These are phyloP conservation scores for Centropristis striata DNA, from an alignment of 2,113 vertebrate species.

Conservation along the genomic window DNA sequence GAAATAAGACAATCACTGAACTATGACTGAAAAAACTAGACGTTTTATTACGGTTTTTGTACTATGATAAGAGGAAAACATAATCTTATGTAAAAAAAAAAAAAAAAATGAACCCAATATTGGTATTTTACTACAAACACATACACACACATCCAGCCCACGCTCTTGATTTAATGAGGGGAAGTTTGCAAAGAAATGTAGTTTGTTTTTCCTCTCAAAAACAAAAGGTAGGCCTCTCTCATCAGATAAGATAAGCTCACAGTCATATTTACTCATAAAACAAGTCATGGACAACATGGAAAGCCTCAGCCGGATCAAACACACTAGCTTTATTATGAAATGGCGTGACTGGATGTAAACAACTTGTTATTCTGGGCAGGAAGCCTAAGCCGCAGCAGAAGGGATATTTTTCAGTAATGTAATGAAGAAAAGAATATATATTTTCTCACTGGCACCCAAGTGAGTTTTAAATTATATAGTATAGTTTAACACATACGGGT, in stretches of 20 bases:
- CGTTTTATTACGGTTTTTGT: not conserved
- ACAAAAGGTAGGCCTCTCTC: not conserved
- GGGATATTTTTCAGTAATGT: slow-evolving; percentile 7
- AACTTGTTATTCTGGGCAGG: slow-evolving; percentile 39
- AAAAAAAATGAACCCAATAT: not conserved
- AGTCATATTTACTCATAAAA: slow-evolving; percentile 16
- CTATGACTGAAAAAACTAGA: not conserved
- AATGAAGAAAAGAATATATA: slow-evolving; percentile 11
- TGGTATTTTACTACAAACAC: not conserved
- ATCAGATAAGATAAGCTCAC: not conserved
- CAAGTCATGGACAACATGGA: not conserved
- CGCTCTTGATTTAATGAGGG: not conserved
- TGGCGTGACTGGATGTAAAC: slow-evolving; percentile 31
- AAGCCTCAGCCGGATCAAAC: slow-evolving; percentile 8
- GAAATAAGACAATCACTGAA: not conserved
- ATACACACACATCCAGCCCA: not conserved
- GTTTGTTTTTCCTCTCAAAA: not conserved
- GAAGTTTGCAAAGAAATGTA: not conserved
- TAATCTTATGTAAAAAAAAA: not conserved
- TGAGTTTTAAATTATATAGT: not conserved
- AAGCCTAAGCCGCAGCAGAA: slow-evolving; percentile 24
- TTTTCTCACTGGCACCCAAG: not conserved
- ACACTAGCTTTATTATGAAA: slow-evolving; percentile 28
- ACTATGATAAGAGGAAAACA: not conserved
- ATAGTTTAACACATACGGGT: not conserved